Evolutionary conservation across 2,113 vertebrate species (phyloP), one percentile per base, ranked within the genome.

Genomic region (Dendropsophus ebraccatus): DNA sequence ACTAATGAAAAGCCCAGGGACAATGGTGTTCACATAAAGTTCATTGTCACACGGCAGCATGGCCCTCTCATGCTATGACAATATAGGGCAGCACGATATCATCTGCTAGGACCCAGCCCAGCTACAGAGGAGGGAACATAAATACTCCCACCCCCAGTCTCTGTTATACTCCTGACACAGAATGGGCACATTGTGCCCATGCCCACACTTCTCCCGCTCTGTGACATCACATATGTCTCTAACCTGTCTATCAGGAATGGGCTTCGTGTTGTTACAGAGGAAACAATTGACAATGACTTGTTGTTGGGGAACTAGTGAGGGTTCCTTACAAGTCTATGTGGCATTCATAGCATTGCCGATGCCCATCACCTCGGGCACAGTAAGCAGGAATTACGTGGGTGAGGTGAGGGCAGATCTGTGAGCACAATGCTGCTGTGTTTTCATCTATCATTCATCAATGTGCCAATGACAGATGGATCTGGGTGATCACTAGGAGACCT

Each of bases 171-270:
- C 12, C 47, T 0, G n/a, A 25, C 25, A 28, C 45, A 49, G 45
- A 74, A 74, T 47, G n/a, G 25, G 41, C n/a, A 30, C 47, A 76
- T 76, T 76, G 73, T 76, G 12, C 41, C 3, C 1, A 2, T 50
- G 73, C 73, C 73, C 73, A 76, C 73, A 76, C 47, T 21, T 41
- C 32, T n/a, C 5, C 25, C 5, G 70, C 28, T 7, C 2, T 35
- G 12, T 45, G 70, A 73, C 70, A 41, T 45, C 70, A 75, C 4
- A 41, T n/a, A n/a, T 32, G 32, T 2, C 2, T 0, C 45, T 19
- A 35, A 37, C 77, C 77, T 62, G 77, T 80, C 56, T 41, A 28
- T 80, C 77, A 60, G 77, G 32, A 58, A 41, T 19, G 77, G 37
- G n/a, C 45, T 25, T 41, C 30, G 60, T 79, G 11, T 13, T 45